A percentile compares a stretch with the other conserved stretches of the same genome.
phyloP scores from a whole-genome alignment of 2,888 invertebrate species.

The Tyria jacobaeae region DNA sequence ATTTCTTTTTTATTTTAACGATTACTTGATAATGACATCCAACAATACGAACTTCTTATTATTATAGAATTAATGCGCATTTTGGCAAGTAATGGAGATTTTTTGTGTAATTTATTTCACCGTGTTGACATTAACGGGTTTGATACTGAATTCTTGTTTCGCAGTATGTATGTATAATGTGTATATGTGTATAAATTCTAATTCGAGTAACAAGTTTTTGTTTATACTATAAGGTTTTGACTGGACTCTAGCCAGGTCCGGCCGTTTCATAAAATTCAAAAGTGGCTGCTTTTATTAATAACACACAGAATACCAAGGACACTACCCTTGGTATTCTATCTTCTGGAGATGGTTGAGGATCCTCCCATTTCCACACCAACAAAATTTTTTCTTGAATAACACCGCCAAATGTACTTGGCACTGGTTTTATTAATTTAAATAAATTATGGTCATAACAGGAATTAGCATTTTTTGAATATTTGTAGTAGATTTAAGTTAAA shows the following conservation, averaged over 20 bases:
- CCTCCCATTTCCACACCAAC: no score
- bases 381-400: no score
- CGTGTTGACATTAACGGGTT: conserved; percentile 42
- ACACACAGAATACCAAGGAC: not conserved
- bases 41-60: conserved; percentile 32
- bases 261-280: not conserved
- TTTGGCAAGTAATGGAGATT: conserved; percentile 56
- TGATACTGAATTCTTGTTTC: not conserved
- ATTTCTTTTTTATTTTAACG: conserved; percentile 27
- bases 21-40: conserved; percentile 28
- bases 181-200: not conserved
- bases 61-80: conserved; percentile 44
- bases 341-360: no score
- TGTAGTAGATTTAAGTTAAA: not conserved
- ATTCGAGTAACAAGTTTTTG: not conserved
- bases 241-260: not conserved
- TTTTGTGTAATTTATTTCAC: conserved; percentile 50
- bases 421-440: no score
- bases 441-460: no score
- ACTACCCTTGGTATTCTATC: no score
- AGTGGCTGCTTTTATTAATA: not conserved
- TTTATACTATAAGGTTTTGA: conserved; percentile 5
- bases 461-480: not conserved
- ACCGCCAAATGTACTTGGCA: no score
- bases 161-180: not conserved